A percentile compares a stretch with the other conserved stretches of the same genome.
Conservation (phyloP, 2,888 invertebrate genomes). For the Drosophila fungiperda region DNA sequence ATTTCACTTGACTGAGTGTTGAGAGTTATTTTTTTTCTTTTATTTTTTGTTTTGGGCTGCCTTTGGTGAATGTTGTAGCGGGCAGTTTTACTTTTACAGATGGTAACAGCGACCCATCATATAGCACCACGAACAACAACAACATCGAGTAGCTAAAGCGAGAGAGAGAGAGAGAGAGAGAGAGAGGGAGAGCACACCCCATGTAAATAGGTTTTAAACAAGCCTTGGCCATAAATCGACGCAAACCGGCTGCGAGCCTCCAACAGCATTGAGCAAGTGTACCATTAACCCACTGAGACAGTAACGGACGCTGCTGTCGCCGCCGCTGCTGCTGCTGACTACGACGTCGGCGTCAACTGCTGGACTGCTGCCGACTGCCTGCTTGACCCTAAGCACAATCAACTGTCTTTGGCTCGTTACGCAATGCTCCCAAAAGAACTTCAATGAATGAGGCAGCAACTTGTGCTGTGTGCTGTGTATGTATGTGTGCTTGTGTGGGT, state of each 20-base stretch:
- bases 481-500: conserved; percentile 22
- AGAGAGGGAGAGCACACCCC: conserved; percentile 40
- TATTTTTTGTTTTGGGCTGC: conserved; percentile 52
- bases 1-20: conserved; percentile 63
- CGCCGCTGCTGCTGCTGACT: conserved; percentile 12
- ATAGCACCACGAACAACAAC: conserved; percentile 47
- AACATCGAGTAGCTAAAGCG: not conserved
- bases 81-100: conserved; percentile 79
- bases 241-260: conserved; percentile 46
- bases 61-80: conserved; percentile 68
- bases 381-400: conserved; percentile 56
- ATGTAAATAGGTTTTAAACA: conserved; percentile 78
- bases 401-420: conserved; percentile 49
- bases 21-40: conserved; percentile 27
- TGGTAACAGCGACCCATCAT: conserved; percentile 46
- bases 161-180: not conserved
- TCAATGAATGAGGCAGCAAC: conserved; percentile 53
- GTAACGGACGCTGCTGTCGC: conserved; percentile 59
- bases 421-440: conserved; percentile 64
- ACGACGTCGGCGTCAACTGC: not conserved
- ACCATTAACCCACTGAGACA: conserved; percentile 86
- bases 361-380: conserved; percentile 8
- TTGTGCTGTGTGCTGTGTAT: conserved; percentile 6
- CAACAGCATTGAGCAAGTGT: conserved; percentile 78
- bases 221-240: conserved; percentile 70